Evolutionary conservation across 1,140 invertebrate species (phyloP).

Genomic region (Drosophila repletoides): DNA sequence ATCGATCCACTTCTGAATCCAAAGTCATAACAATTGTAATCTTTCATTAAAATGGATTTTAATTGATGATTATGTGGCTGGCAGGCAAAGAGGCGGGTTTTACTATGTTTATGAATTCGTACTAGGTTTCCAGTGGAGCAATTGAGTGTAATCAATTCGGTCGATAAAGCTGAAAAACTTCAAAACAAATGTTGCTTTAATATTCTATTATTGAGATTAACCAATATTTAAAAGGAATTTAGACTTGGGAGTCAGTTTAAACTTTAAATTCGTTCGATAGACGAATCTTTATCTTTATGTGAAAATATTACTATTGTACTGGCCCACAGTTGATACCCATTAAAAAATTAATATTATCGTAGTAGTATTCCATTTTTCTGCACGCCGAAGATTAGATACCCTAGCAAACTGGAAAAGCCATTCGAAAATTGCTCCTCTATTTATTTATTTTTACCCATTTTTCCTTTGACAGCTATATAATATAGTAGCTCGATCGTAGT

Average conservation of each 20-base stretch:
- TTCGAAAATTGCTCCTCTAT: no score
- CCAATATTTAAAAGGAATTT: constrained; percentile 7
- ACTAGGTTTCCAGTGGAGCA: background rate
- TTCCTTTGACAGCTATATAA: no score
- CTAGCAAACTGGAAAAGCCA: no score
- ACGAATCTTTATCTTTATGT: no score
- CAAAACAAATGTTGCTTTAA: background rate
- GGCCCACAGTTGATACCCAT: no score
- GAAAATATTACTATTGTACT: no score
- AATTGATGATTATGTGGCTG: constrained; percentile 21
- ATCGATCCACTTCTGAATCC: constrained; percentile 4
- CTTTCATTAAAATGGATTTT: constrained; percentile 35
- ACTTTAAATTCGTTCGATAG: constrained; percentile 10
- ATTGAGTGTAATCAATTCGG: background rate
- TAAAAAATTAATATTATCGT: no score
- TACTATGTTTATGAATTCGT: constrained; percentile 37
- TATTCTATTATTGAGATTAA: constrained; percentile 14
- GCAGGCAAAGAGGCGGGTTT: background rate
- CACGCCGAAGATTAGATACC: no score
- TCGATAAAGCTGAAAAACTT: constrained; percentile 4
- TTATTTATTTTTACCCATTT: no score
- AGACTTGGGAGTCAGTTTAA: background rate
- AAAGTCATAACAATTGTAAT: constrained; percentile 8
- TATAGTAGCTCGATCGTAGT: no score
- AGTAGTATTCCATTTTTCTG: no score